Percentiles rank a stretch among this genome's conserved stretches.
Conservation (phyloP, 2,113 vertebrate species). For the Hemicordylus capensis region DNA sequence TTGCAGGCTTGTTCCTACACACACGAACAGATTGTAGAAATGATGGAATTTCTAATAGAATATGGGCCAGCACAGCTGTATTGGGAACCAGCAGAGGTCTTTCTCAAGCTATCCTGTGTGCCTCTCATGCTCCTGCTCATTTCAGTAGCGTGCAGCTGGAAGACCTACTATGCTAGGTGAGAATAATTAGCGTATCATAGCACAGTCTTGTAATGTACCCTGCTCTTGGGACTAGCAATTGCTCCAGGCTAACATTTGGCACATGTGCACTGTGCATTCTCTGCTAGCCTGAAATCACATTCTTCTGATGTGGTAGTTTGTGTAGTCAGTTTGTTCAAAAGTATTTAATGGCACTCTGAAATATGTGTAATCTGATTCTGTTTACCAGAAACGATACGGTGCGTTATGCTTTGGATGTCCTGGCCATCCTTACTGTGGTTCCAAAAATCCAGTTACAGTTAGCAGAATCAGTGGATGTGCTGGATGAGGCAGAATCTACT, state of each 20-base stretch:
- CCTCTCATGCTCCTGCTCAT: constrained; percentile 97
- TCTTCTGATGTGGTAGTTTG: background rate
- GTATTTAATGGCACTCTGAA: background rate
- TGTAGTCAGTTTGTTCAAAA: background rate
- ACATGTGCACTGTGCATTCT: background rate
- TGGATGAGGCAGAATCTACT: constrained; percentile 91
- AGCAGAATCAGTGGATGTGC: constrained; percentile 92
- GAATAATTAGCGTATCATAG: background rate
- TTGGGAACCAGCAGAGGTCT: constrained; percentile 98
- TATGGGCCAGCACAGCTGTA: constrained; percentile 92
- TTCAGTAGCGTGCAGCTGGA: constrained; percentile 98
- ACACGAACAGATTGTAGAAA: constrained; percentile 97
- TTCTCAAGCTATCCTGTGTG: constrained; percentile 95
- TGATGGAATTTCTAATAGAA: constrained; percentile 99
- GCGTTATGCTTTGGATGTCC: constrained; percentile 94
- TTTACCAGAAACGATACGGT: constrained; percentile 93
- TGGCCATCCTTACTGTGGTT: constrained; percentile 96
- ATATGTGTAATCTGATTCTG: constrained; percentile 25
- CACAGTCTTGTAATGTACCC: background rate
- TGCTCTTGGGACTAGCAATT: background rate
- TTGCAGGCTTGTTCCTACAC: constrained; percentile 92
- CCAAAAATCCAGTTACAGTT: constrained; percentile 95
- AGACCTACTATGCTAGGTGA: constrained; percentile 97
- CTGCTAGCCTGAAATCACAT: background rate
- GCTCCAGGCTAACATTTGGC: background rate